Base-by-base conservation (phyloP, 2,888 invertebrate genomes). In the Agriopis leucophaearia region DNA sequence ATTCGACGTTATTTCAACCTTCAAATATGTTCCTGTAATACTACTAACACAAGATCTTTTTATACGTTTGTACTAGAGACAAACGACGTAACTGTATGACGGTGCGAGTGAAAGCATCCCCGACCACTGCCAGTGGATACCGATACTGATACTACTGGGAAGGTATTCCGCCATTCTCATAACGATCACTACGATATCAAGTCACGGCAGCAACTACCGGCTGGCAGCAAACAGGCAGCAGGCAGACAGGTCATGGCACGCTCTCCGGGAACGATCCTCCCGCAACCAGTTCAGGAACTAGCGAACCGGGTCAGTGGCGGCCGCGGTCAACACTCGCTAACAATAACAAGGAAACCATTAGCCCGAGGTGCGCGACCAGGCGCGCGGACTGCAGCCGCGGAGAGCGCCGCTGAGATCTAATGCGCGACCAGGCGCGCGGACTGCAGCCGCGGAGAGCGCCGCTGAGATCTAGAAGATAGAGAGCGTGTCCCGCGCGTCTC, bases 301-400 rank as follows among this genome's bases (percentile, higher is more conserved):
- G 27, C 47, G 5, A 8, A 8, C 18, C 42, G 70, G 82, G 82
- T 81, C 81, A 78, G 69, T 73, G 71, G 71, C 57, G 36, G 38
- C 72, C 73, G 79, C 85, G 88, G 88, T 87, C 87, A 87, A 84
- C 87, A 84, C 81, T 83, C 87, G 81, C 77, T 81, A 83, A 87
- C 86, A 87, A 86, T 86, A 87, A 87, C 82, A 79, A 82, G 85
- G 83, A 83, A 84, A 47, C 52, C 66, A 60, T 66, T 44, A 66
- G 51, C 27, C 13, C 35, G 35, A 35, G 35, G 50, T 27, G 50
- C 50, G 70, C 70, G 62, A 59, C 45, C 55, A 27, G 27, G 64
- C 58, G 18, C 50, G 8, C 1, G 13, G 13, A 35, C 47, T 18
- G 40, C 69, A 64, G 62, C 71, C 70, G 71, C 71, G 71, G 60